Evolutionary conservation across 1,140 invertebrate species (phyloP).

Genomic region (Rhizoglyphus robini): DNA sequence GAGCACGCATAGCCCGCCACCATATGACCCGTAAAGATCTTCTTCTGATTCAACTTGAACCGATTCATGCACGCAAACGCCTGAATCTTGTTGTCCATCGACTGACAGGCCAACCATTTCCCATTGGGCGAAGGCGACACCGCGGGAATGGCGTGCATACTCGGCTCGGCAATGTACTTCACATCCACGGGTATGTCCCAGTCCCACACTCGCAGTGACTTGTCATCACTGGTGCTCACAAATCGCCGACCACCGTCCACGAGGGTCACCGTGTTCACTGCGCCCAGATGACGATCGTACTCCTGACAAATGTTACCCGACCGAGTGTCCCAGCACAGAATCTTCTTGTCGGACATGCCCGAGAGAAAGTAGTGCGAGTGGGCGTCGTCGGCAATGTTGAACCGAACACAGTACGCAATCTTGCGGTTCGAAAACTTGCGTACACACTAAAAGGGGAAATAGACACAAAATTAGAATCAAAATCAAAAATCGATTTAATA

Average conservation of each 20-base stretch:
- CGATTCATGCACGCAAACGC: constrained; percentile 94
- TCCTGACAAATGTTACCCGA: constrained; percentile 93
- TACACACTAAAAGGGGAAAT: too few species aligned
- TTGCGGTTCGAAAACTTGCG: constrained; percentile 85
- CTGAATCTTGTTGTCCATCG: constrained; percentile 97
- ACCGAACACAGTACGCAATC: constrained; percentile 94
- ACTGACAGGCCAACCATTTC: constrained; percentile 98
- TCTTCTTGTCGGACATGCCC: constrained; percentile 98
- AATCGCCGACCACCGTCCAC: constrained; percentile 96
- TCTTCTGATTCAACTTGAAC: constrained; percentile 94
- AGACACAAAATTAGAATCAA: too few species aligned
- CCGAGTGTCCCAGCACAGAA: constrained; percentile 93
- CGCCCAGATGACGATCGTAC: constrained; percentile 95
- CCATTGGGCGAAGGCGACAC: constrained; percentile 87
- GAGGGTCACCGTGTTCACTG: constrained; percentile 97
- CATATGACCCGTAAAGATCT: constrained; percentile 96
- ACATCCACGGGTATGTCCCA: constrained; percentile 99
- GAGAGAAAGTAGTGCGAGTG: constrained; percentile 96
- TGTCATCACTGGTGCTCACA: constrained; percentile 97
- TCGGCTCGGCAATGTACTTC: constrained; percentile 99
- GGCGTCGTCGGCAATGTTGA: constrained; percentile 83
- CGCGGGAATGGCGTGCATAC: constrained; percentile 97
- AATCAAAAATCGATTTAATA: too few species aligned
- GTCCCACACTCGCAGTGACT: constrained; percentile 90
- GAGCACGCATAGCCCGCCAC: constrained; percentile 96